phyloP scores from a whole-genome alignment of 1,140 invertebrate genomes.

The Orchestia grillus region DNA sequence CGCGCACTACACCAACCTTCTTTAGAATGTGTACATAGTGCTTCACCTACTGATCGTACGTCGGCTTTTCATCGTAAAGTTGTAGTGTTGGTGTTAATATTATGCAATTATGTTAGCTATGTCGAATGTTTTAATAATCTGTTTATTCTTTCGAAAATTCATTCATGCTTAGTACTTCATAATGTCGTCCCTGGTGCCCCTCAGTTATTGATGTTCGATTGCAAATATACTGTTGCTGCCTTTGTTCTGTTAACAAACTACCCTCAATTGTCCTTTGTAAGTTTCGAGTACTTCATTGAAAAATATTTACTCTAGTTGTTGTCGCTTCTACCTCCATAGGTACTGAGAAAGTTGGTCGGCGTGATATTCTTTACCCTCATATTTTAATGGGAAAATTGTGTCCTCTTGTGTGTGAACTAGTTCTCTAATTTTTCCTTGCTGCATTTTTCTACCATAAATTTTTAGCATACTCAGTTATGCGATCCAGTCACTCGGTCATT shows the following conservation, averaged over 20 bases:
- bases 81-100: constrained; percentile 31
- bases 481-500: background rate
- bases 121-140: background rate
- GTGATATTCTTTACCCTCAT: background rate
- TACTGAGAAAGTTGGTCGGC: background rate
- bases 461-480: background rate
- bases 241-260: background rate
- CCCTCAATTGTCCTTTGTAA: background rate
- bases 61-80: constrained; percentile 23
- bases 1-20: background rate
- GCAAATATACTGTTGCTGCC: background rate
- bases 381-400: background rate
- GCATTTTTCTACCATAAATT: background rate
- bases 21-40: background rate
- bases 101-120: constrained; percentile 16
- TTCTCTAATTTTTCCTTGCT: background rate
- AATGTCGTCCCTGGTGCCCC: background rate
- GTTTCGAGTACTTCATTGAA: background rate
- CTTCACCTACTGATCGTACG: background rate
- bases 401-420: background rate
- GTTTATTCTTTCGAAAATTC: background rate
- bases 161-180: background rate
- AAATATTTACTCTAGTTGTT: background rate
- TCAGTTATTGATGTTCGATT: background rate
- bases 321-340: background rate